Base-by-base conservation (phyloP, 2,113 vertebrate genomes). In the Anoplopoma fimbria region DNA sequence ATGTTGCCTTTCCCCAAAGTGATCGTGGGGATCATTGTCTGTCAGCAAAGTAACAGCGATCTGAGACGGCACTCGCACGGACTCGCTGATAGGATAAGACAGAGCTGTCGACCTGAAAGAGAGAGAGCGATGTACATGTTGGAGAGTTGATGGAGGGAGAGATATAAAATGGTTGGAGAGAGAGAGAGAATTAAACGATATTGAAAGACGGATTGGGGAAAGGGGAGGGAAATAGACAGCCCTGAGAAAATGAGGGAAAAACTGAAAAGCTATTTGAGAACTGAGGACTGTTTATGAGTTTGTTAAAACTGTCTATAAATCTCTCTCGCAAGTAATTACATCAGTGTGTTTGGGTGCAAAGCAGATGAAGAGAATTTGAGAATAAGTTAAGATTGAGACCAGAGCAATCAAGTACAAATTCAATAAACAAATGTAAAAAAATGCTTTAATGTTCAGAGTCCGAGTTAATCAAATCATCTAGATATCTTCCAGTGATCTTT, bases 51-150 rank as follows among this genome's bases (percentile, higher is more conserved):
- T 38, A 69, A 75, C 1, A 7, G 47, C 13, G 2, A 77, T 77
- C 67, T 25, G 68, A 83, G 65, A 69, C 57, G 17, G 34, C 64
- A 3, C 71, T 72, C 81, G 69, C 70, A 85, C n/a, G 63, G 31
- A 57, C 70, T 47, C 10, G 23, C 77, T 81, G 87, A 89, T 65
- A 45, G 72, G 73, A 86, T 7, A 61, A 83, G 76, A 75, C 40
- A 17, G 36, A 78, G 49, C 51, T 79, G 87, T 69, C 71, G 34
- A 64, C 33, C 65, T 4, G 21, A 67, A 45, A 73, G 62, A 42
- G 53, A 62, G 47, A 64, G 74, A 79, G 38, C 25, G 29, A 36
- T 68, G 31, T 65, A 53, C 57, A 63, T 40, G 62, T n/a, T 9
- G 36, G n/a, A 71, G 61, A 70, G 81, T 74, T 81, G 82, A 81